Evolutionary conservation across 2,797 vertebrate species (phyloP).

Genomic region (Falco concolor): DNA sequence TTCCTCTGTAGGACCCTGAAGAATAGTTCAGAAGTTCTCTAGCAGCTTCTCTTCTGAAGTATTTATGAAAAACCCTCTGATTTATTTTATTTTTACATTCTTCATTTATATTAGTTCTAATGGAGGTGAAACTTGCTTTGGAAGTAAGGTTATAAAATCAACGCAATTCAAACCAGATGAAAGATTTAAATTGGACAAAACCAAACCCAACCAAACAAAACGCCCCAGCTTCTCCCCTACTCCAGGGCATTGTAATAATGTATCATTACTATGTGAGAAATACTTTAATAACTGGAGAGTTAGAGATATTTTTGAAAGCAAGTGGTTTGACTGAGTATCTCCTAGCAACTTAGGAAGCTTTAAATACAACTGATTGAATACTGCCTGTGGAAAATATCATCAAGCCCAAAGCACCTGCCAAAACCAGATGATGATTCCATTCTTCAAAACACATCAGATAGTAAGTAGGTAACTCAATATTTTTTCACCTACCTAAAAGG

Average conservation of each 20-base stretch:
- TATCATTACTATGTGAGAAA: not conserved
- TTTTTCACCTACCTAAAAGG: slow-evolving; percentile 18
- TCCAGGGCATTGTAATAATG: not conserved
- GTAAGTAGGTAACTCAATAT: not conserved
- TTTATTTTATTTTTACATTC: not conserved
- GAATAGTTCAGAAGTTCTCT: not conserved
- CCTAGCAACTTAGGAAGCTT: not conserved
- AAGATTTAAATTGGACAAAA: not conserved
- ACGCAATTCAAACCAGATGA: not conserved
- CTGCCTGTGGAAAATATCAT: not conserved
- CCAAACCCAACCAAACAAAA: not conserved
- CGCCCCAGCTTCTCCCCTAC: not conserved
- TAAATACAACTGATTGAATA: not conserved
- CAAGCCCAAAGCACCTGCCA: not conserved
- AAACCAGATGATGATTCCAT: not conserved
- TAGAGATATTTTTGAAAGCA: not conserved
- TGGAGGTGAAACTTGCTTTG: not conserved
- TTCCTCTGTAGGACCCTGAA: not conserved
- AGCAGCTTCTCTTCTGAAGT: not conserved
- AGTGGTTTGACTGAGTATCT: not conserved
- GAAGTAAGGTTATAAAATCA: not conserved
- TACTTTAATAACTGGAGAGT: not conserved
- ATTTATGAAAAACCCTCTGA: not conserved
- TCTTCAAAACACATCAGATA: not conserved
- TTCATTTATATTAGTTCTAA: not conserved